Base-by-base conservation (phyloP, 2,113 vertebrate genomes). In the Gambusia affinis region DNA sequence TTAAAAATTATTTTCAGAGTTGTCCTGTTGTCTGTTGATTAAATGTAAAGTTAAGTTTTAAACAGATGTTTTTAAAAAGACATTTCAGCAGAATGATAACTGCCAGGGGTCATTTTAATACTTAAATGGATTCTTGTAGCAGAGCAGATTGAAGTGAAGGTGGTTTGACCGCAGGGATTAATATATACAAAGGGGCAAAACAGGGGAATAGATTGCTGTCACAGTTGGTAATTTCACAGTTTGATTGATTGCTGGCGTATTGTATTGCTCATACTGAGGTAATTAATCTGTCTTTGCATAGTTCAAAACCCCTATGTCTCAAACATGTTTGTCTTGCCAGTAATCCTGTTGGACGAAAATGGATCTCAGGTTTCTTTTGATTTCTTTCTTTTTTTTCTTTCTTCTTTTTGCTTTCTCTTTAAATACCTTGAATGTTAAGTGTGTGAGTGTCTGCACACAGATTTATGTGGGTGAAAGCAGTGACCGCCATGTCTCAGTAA, bases 161-260 rank as follows among this genome's bases (percentile, higher is more conserved):
- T 75, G 71, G 72, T 87, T 79, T 88, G 89, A 88, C 89, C 80
- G 62, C 70, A 85, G 88, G 67, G 85, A 87, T 86, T 83, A 84
- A 85, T 84, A 87, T 79, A 67, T 77, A 88, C 83, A 85, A 85
- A 77, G 69, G 57, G 79, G 65, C 74, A 88, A 84, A 91, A 87
- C 76, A 68, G 76, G 77, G 84, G 82, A 89, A 88, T 82, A 88
- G 82, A 92, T 87, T 87, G 85, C 75, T 91, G 93, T 92, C 89
- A 87, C 76, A 83, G 85, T 89, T 81, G 70, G 84, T 81, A 76
- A 87, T 86, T 78, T 86, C 71, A 78, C 67, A 76, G 75, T 60
- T 81, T 92, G 91, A 94, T 87, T 91, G 92, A 94, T 93, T 77
- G 83, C 51, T 79, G 77, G 80, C 86, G 86, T 89, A 92, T 90